phyloP scores from a whole-genome alignment of 2,113 vertebrate genomes.

The Petaurus breviceps region DNA sequence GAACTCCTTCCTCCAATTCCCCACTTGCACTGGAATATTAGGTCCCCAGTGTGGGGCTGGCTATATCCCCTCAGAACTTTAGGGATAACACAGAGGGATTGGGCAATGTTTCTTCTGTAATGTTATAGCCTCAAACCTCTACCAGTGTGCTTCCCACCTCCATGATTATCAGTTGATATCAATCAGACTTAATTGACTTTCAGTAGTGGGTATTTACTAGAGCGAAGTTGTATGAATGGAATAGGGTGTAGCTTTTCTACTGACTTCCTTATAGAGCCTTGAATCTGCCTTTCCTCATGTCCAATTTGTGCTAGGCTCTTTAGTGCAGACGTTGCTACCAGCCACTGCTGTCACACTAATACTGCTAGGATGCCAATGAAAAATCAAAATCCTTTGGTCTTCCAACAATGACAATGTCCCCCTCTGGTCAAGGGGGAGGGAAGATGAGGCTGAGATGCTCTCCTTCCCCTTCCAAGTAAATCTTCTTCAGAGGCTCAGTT shows the following conservation, averaged over 20 bases:
- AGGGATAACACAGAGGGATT: neutral
- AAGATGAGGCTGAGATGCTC: too few relatives aligned
- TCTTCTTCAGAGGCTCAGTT: neutral
- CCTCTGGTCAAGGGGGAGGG: too few relatives aligned
- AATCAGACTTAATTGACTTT: neutral
- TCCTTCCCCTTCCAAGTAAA: too few relatives aligned
- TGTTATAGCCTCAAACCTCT: neutral
- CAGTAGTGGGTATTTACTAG: neutral
- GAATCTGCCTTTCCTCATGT: neutral
- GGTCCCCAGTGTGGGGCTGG: neutral
- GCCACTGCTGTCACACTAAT: neutral
- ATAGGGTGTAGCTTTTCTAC: neutral
- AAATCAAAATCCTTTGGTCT: neutral
- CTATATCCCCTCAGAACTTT: neutral
- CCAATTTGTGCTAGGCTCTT: neutral
- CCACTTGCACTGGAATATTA: neutral
- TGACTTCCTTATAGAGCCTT: neutral
- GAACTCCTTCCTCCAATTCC: neutral
- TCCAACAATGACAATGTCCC: too few relatives aligned
- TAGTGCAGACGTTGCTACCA: neutral
- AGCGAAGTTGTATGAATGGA: neutral
- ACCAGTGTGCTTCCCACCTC: neutral
- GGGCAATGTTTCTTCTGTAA: neutral
- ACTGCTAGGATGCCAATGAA: neutral
- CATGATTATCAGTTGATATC: neutral